A percentile compares a stretch with the other conserved stretches of the same genome.
Conservation (phyloP, 2,888 invertebrate genomes). For the Lasioglossum vierecki region DNA sequence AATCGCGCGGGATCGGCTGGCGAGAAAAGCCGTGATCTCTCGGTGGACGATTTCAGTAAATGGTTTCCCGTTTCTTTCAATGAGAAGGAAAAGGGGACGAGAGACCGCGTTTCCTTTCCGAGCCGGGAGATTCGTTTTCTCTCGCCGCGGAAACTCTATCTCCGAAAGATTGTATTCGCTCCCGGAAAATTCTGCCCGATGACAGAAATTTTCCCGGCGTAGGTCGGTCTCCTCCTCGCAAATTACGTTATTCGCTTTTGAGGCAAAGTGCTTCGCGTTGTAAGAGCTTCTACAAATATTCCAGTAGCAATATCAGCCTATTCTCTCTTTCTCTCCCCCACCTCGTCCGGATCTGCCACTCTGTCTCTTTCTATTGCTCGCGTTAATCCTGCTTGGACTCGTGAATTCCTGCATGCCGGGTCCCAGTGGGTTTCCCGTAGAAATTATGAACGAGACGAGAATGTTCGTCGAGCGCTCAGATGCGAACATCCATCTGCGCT, state of each 20-base stretch:
- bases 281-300: constrained; percentile 68
- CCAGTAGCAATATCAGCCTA: constrained; percentile 64
- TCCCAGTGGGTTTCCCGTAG: constrained; percentile 52
- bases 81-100: constrained; percentile 8
- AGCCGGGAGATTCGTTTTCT: constrained; percentile 26
- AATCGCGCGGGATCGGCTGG: neutral
- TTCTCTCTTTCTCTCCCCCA: constrained; percentile 29
- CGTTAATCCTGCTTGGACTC: constrained; percentile 66
- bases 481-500: constrained; percentile 44
- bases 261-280: constrained; percentile 56
- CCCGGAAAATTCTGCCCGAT: constrained; percentile 49
- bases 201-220: constrained; percentile 48
- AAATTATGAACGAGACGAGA: constrained; percentile 67
- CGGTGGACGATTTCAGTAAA: constrained; percentile 32
- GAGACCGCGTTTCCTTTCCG: neutral
- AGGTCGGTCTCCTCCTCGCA: constrained; percentile 40
- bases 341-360: neutral
- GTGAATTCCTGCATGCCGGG: constrained; percentile 61
- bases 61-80: constrained; percentile 35
- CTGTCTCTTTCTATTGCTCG: neutral
- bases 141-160: constrained; percentile 37
- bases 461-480: constrained; percentile 40
- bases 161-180: constrained; percentile 49
- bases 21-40: constrained; percentile 21
- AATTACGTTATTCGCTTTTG: constrained; percentile 69